Percentiles rank a stretch among this genome's conserved stretches.
These are phyloP conservation scores for Psophia crepitans DNA, from an alignment of 2,113 vertebrate species.

Conservation along the genomic window DNA sequence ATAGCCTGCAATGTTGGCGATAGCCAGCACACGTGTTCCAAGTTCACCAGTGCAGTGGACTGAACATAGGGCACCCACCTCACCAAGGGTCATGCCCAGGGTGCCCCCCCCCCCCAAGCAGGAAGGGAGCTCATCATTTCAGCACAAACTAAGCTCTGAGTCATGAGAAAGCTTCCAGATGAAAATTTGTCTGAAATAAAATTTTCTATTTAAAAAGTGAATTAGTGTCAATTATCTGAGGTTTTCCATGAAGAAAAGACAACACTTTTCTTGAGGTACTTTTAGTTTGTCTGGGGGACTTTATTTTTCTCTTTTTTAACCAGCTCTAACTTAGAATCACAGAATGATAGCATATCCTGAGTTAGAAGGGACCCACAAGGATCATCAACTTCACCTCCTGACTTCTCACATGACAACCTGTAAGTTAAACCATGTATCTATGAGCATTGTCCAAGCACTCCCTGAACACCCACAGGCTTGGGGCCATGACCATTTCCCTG, in stretches of 20 bases:
- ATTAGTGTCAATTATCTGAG: background rate
- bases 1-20: background rate
- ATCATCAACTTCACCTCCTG: background rate
- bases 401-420: background rate
- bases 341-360: background rate
- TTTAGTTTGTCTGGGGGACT: background rate
- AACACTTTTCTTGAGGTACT: background rate
- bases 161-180: background rate
- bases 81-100: background rate
- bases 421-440: background rate
- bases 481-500: background rate
- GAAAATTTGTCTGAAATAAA: background rate
- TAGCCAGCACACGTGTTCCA: background rate
- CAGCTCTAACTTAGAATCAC: background rate
- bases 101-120: background rate
- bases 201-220: background rate
- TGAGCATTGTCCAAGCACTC: background rate
- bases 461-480: background rate
- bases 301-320: background rate
- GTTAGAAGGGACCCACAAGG: rapidly evolving
- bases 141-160: background rate
- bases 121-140: background rate
- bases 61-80: background rate
- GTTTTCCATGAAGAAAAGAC: background rate
- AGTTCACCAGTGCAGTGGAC: background rate